Conservation (phyloP, 2,797 vertebrate genomes). For the Vespertilio murinus region DNA sequence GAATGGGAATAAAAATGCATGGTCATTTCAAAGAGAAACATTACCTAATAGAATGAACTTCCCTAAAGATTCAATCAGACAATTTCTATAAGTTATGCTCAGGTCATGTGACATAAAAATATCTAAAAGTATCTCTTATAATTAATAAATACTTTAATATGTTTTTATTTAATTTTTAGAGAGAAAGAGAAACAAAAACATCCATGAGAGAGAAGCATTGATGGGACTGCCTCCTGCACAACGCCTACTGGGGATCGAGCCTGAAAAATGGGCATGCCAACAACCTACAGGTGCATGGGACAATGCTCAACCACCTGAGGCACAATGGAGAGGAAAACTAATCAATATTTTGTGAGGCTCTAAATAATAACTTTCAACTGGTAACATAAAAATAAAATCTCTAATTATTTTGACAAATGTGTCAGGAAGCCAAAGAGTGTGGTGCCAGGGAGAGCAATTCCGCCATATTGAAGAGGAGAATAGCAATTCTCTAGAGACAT, state of each 20-base stretch:
- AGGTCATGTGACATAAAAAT: neutral
- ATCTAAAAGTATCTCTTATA: neutral
- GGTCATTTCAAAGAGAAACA: neutral
- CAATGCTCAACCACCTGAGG: too few species aligned
- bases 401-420: neutral
- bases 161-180: too few species aligned
- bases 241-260: too few species aligned
- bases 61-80: neutral
- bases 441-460: rapidly evolving
- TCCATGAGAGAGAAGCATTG: too few species aligned
- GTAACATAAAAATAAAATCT: neutral
- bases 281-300: too few species aligned
- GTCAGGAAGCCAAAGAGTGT: neutral
- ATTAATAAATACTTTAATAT: neutral
- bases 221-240: too few species aligned
- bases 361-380: neutral
- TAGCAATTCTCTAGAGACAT: neutral
- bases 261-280: too few species aligned
- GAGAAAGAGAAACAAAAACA: too few species aligned
- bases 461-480: neutral
- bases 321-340: too few species aligned
- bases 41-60: neutral
- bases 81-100: neutral
- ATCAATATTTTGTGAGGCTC: neutral
- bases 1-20: too few species aligned